Base-by-base conservation (phyloP, 2,797 vertebrate species). In the Astyanax mexicanus region DNA sequence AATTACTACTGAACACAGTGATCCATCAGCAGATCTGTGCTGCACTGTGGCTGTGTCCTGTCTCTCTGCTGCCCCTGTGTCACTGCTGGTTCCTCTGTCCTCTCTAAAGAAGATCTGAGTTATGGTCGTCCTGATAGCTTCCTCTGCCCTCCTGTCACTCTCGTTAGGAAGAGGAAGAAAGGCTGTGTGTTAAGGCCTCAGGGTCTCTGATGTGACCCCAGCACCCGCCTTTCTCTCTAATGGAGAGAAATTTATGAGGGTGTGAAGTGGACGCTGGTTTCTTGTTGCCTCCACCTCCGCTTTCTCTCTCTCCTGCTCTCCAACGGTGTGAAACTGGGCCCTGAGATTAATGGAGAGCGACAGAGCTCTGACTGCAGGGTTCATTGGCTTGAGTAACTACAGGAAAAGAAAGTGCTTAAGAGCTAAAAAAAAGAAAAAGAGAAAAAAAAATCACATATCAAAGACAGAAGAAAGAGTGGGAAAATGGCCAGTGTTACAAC, bases 71-170 rank as follows among this genome's bases (percentile, higher is more conserved):
- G 57, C 37, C n/a, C n/a, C 8, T 32, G n/a, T 32, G 29, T 38
- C 42, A n/a, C 42, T 69, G 44, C 70, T 68, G 40, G 45, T 55
- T 68, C 69, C 17, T 47, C n/a, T 69, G 57, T 38, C 57, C 38
- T 29, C 35, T 47, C 35, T 23, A 17, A 61, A 51, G 42, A 29
- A 19, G 25, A 25, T 27, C 51, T 68, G 71, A 75, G n/a, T 75
- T 75, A 75, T 78, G 60, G 25, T 35, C 47, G 11, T 60, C 54
- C 70, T 79, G 73, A 75, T 76, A 47, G 40, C 15, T 79, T 44
- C 27, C 52, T 47, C 51, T 61, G 13, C 42, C 64, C 42, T 65
- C 51, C 49, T 73, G 45, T 55, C 15, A 11, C 49, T 45, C 69
- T 75, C 42, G 6, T 72, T 78, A 71, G 32, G 21, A 57, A 57